Percentiles rank a stretch among this genome's conserved stretches.
These are phyloP conservation scores for Syrmaticus mikado DNA, from an alignment of 2,113 vertebrate species.

Conservation along the genomic window DNA sequence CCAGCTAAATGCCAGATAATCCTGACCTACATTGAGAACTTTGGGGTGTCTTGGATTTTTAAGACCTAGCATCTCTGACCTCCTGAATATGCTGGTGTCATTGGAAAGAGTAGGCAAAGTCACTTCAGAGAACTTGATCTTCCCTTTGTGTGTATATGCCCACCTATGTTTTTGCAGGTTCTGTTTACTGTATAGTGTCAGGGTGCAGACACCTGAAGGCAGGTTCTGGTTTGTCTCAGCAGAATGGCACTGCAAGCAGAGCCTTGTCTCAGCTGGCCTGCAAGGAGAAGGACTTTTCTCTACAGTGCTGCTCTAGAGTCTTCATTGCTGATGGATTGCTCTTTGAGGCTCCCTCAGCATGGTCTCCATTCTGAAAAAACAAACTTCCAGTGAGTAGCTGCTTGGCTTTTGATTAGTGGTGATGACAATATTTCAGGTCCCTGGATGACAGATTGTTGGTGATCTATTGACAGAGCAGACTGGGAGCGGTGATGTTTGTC, in stretches of 20 bases:
- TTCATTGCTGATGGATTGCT: background rate
- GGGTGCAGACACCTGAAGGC: too few species aligned
- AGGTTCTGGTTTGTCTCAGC: background rate
- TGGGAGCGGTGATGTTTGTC: background rate
- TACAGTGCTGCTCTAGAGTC: background rate
- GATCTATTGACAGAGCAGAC: slow-evolving; percentile 17
- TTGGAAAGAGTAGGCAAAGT: background rate
- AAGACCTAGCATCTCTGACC: background rate
- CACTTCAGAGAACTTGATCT: background rate
- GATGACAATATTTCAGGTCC: background rate
- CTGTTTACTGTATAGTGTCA: background rate
- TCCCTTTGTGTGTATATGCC: background rate
- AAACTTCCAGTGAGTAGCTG: background rate
- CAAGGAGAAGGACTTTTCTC: background rate
- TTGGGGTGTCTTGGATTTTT: background rate
- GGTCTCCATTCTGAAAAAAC: background rate
- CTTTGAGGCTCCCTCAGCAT: background rate
- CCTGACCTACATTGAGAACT: background rate
- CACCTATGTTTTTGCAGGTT: background rate
- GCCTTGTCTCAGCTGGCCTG: fast-evolving
- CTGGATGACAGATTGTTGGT: background rate
- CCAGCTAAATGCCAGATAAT: background rate
- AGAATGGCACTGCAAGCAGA: background rate
- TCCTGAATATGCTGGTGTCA: background rate
- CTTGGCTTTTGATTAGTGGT: slow-evolving; percentile 23